Evolutionary conservation across 2,113 vertebrate species (phyloP).

Genomic region (Brachypodius melanocephalos): DNA sequence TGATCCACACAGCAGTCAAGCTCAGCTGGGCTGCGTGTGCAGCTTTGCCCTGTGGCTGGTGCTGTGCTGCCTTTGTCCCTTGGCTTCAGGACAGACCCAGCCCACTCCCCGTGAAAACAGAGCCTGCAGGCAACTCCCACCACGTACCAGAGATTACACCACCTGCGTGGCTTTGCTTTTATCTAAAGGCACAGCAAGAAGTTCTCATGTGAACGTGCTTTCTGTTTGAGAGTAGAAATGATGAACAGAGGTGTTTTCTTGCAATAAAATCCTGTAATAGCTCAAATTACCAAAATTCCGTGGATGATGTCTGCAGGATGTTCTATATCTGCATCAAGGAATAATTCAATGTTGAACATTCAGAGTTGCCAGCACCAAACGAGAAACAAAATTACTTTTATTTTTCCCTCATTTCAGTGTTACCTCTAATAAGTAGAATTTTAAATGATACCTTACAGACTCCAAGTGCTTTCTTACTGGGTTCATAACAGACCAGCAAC

Average conservation of each 20-base stretch:
- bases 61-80: not conserved
- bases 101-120: not conserved
- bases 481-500: not conserved
- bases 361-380: not conserved
- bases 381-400: not conserved
- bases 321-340: fast-evolving
- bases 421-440: not conserved
- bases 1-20: not conserved
- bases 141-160: fast-evolving
- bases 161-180: not conserved
- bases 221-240: not conserved
- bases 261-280: not conserved
- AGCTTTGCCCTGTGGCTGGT: not conserved
- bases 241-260: not conserved
- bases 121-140: not conserved
- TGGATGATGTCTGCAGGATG: not conserved
- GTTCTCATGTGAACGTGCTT: not conserved
- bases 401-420: not conserved
- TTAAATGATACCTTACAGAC: not conserved
- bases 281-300: not conserved
- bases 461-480: not conserved
- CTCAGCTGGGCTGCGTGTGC: not conserved
- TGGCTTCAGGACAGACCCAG: not conserved
- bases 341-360: not conserved
- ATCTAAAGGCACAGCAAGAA: not conserved